Evolutionary conservation across 2,113 vertebrate species (phyloP).

Genomic region (Anhinga rufa): DNA sequence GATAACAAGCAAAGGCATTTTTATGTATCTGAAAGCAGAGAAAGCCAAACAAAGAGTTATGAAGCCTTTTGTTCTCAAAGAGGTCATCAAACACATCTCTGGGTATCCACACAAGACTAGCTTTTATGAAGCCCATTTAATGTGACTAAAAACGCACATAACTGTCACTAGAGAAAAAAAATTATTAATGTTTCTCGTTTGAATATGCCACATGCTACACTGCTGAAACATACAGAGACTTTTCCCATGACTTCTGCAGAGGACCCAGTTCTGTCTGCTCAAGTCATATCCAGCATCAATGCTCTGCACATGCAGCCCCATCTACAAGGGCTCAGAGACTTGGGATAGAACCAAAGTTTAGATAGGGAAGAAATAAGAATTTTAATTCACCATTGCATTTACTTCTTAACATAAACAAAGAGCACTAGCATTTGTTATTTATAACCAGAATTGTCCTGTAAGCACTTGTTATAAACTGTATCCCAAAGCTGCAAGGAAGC

Average conservation of each 20-base stretch:
- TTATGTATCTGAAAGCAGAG: constrained; percentile 18
- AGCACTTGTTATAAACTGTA: background rate
- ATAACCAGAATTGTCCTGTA: background rate
- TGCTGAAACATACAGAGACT: background rate
- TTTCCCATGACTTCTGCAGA: background rate
- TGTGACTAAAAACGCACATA: background rate
- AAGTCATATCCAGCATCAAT: background rate
- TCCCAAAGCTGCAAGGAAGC: background rate
- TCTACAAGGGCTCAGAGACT: background rate
- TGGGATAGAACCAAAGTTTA: background rate
- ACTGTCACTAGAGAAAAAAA: background rate
- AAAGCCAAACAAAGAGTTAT: background rate
- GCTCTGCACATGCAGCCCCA: background rate
- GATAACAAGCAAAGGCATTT: constrained; percentile 34
- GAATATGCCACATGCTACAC: background rate
- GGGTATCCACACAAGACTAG: background rate
- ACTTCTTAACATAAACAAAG: background rate
- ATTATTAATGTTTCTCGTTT: background rate
- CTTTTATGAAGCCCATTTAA: background rate
- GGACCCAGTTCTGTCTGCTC: background rate
- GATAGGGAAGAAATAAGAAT: background rate
- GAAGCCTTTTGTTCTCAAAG: background rate
- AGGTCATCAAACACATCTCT: background rate
- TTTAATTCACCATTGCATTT: background rate
- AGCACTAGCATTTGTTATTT: background rate